Conservation (phyloP, 2,888 invertebrate genomes). For the Netelia fuscicornis region DNA sequence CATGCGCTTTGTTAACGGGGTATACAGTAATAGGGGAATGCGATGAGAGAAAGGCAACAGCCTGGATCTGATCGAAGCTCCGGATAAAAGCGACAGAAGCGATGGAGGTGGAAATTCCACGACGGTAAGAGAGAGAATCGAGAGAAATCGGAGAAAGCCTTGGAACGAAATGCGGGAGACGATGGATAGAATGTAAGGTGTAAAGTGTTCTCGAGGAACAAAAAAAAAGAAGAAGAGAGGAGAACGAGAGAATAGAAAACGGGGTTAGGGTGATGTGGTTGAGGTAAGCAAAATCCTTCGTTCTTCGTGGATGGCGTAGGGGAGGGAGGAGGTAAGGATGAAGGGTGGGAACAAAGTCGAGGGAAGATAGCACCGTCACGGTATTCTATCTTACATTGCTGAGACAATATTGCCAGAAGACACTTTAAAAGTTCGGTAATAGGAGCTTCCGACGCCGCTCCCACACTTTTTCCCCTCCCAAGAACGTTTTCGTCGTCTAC, state of each 20-base stretch:
- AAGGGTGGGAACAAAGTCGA: conserved; percentile 25
- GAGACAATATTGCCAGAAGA: conserved; percentile 76
- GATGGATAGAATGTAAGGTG: conserved; percentile 26
- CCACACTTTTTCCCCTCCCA: conserved; percentile 37
- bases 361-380: conserved; percentile 38
- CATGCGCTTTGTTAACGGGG: conserved; percentile 12
- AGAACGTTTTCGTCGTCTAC: conserved; percentile 15
- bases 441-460: conserved; percentile 63
- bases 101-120: not conserved
- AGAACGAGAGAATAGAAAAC: conserved; percentile 45
- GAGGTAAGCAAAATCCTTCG: conserved; percentile 9
- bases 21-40: conserved; percentile 29
- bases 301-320: conserved; percentile 11
- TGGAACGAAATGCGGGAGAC: conserved; percentile 5
- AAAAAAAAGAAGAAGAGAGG: conserved; percentile 9
- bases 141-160: not conserved
- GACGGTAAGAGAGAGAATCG: not conserved
- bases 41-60: conserved; percentile 16
- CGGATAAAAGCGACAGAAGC: not conserved
- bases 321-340: conserved; percentile 1
- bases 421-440: conserved; percentile 78
- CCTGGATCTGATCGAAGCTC: conserved; percentile 45
- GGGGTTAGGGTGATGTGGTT: conserved; percentile 3
- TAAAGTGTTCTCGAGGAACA: conserved; percentile 6
- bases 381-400: conserved; percentile 72